phyloP scores from a whole-genome alignment of 2,888 invertebrate genomes.

The Aphidius colemani region DNA sequence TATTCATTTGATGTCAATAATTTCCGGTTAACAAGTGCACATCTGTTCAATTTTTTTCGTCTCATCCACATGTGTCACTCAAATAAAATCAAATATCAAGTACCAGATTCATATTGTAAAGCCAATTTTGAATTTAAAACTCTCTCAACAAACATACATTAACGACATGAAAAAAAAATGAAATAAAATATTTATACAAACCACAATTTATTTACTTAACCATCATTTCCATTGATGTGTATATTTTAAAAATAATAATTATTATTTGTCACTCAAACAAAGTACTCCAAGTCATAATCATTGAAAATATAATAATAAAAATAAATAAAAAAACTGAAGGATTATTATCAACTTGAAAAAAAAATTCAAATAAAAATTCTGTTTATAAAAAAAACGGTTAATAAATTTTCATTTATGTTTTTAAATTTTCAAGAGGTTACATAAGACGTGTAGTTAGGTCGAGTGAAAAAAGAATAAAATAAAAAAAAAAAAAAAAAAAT shows the following conservation, averaged over 20 bases:
- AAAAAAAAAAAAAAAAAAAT: constrained; percentile 28
- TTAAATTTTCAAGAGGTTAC: no score
- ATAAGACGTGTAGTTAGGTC: no score
- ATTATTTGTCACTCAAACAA: no score
- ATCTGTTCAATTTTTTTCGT: background rate
- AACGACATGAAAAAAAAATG: background rate
- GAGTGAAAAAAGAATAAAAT: no score
- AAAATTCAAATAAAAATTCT: background rate
- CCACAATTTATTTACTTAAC: background rate
- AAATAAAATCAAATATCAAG: background rate
- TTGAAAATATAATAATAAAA: no score
- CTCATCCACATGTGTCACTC: background rate
- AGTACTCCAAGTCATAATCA: no score
- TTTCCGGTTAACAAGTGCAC: background rate
- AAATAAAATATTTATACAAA: background rate
- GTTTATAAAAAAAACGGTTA: no score
- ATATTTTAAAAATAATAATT: no score
- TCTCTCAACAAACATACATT: no score
- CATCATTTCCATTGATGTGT: background rate
- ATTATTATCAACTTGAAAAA: constrained; percentile 22
- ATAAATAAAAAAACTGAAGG: constrained; percentile 13
- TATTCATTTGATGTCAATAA: background rate
- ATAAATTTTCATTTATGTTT: no score
- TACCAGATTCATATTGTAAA: background rate
- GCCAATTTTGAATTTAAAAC: background rate